Conservation (phyloP, 2,888 invertebrate species). For the Craniophora ligustri region DNA sequence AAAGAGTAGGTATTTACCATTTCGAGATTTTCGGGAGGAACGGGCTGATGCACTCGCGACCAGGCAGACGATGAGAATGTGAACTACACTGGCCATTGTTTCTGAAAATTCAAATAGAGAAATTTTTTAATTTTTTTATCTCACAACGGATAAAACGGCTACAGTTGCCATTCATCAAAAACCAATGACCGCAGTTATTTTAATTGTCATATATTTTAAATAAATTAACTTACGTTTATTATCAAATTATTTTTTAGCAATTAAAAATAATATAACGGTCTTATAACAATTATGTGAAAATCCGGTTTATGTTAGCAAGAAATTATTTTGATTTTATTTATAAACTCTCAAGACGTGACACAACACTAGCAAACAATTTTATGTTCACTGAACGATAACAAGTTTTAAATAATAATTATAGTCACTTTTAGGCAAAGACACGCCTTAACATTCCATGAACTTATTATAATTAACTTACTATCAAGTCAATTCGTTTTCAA, state of each 20-base stretch:
- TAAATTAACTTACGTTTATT: no score
- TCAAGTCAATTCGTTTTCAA: not conserved
- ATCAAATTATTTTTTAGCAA: no score
- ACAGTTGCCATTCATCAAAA: no score
- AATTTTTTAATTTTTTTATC: no score
- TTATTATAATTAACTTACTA: not conserved
- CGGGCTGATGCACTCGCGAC: slow-evolving; percentile 15
- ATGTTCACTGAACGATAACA: not conserved
- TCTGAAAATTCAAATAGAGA: slow-evolving; percentile 12
- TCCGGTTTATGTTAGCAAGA: not conserved
- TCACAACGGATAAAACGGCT: no score
- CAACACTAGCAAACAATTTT: not conserved
- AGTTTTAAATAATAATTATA: not conserved
- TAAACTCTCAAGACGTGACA: not conserved
- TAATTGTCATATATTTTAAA: no score
- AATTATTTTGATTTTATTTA: not conserved
- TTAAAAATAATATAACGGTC: not conserved
- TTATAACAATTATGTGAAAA: not conserved
- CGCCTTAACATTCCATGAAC: not conserved
- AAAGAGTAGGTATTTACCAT: not conserved
- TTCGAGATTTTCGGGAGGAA: slow-evolving; percentile 4
- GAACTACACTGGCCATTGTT: slow-evolving; percentile 20
- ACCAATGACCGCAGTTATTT: no score
- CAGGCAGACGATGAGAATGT: slow-evolving; percentile 18
- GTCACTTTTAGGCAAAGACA: not conserved